phyloP scores from a whole-genome alignment of 2,888 invertebrate species.

The Megalurothrips usitatus region DNA sequence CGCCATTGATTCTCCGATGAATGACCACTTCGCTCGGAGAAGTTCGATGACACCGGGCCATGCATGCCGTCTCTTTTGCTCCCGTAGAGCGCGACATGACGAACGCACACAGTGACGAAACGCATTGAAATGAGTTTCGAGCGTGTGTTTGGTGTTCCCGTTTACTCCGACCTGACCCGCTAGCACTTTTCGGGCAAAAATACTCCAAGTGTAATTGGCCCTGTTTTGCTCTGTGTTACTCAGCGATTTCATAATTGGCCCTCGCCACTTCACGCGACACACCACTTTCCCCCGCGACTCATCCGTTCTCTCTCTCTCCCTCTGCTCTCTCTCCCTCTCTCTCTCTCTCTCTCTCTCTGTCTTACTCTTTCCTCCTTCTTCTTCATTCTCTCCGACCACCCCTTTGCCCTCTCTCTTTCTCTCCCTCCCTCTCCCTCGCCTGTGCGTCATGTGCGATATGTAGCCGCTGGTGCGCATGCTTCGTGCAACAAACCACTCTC shows the following conservation, averaged over 20 bases:
- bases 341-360: not conserved
- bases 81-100: too few species aligned
- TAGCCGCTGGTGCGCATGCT: constrained; percentile 17
- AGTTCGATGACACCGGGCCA: too few species aligned
- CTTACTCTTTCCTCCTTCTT: not conserved
- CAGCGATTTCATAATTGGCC: constrained; percentile 42
- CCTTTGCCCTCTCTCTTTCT: not conserved
- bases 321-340: not conserved
- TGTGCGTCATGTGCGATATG: too few species aligned
- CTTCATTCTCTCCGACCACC: not conserved
- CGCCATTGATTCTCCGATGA: too few species aligned
- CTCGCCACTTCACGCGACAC: constrained; percentile 29
- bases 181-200: too few species aligned
- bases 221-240: constrained; percentile 26
- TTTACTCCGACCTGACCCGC: too few species aligned
- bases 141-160: too few species aligned
- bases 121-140: too few species aligned
- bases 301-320: not conserved
- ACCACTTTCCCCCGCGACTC: constrained; percentile 31
- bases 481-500: constrained; percentile 18
- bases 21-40: too few species aligned
- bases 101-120: too few species aligned
- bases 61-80: too few species aligned
- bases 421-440: not conserved
- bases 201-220: constrained; percentile 20